Evolutionary conservation across 1,140 invertebrate species (phyloP).

Genomic region (Drosophila willistoni): DNA sequence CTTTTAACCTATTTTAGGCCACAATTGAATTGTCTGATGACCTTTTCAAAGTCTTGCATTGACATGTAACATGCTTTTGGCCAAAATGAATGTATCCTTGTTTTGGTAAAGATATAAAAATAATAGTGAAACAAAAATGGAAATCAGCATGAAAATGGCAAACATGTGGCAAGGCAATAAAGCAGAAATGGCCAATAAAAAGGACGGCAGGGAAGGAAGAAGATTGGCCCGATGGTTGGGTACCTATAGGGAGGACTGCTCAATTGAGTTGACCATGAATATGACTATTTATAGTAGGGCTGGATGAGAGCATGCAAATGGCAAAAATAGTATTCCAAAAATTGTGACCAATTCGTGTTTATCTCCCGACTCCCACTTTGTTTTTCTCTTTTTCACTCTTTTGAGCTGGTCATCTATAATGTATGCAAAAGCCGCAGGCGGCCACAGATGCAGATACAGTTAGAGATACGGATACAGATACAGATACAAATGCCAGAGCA

Average conservation of each 20-base stretch:
- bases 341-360: constrained; percentile 21
- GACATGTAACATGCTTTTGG: constrained; percentile 9
- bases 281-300: constrained; percentile 53
- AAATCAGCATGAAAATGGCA: constrained; percentile 49
- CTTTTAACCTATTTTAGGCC: not conserved
- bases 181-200: constrained; percentile 34
- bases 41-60: constrained; percentile 3
- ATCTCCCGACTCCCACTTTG: too few relatives aligned
- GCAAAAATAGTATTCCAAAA: constrained; percentile 1
- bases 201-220: not conserved
- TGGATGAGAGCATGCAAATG: constrained; percentile 59
- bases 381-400: constrained; percentile 18
- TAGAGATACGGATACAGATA: constrained; percentile 26
- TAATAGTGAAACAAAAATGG: constrained; percentile 25
- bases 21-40: not conserved
- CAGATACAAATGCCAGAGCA: constrained; percentile 9
- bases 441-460: constrained; percentile 25
- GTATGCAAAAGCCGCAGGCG: constrained; percentile 57
- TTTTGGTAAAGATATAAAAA: constrained; percentile 11
- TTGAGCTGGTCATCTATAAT: constrained; percentile 56
- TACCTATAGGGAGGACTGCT: constrained; percentile 37
- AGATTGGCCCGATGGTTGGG: not conserved
- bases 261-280: constrained; percentile 40
- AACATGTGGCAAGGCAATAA: constrained; percentile 48
- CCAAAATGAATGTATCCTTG: constrained; percentile 18